phyloP scores from a whole-genome alignment of 2,797 vertebrate genomes.

The Trematomus bernacchii region DNA sequence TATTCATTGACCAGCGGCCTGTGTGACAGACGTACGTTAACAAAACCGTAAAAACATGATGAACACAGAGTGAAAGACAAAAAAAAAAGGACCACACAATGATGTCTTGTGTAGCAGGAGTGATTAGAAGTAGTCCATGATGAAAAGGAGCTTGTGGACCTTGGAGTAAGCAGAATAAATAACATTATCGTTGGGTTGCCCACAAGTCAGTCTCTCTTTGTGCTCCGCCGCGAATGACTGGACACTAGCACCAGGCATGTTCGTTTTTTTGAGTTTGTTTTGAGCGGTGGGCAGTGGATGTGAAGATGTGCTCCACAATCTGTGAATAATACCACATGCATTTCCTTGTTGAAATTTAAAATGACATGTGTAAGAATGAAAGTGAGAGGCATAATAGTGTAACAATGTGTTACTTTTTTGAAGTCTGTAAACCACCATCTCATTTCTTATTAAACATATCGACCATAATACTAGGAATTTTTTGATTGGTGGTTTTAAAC shows the following conservation, averaged over 20 bases:
- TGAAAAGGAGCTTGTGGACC: slow-evolving; percentile 43
- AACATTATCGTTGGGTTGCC: slow-evolving; percentile 66
- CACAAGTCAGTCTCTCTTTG: slow-evolving; percentile 55
- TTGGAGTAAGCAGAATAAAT: slow-evolving; percentile 79
- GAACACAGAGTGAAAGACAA: slow-evolving; percentile 47
- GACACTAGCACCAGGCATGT: slow-evolving; percentile 41
- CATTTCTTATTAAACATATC: slow-evolving; percentile 58
- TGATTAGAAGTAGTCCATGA: slow-evolving; percentile 67
- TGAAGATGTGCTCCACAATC: slow-evolving; percentile 41
- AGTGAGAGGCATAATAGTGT: slow-evolving; percentile 52
- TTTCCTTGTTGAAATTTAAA: slow-evolving; percentile 54
- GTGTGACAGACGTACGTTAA: slow-evolving; percentile 54
- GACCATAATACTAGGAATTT: slow-evolving; percentile 57
- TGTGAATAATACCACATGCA: slow-evolving; percentile 48
- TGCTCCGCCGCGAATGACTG: slow-evolving; percentile 50
- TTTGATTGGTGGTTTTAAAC: slow-evolving; percentile 66
- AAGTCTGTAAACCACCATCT: slow-evolving; percentile 65
- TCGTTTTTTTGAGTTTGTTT: background rate
- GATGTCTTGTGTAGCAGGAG: slow-evolving; percentile 52
- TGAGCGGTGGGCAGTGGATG: slow-evolving; percentile 13
- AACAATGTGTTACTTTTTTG: slow-evolving; percentile 30
- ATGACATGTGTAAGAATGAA: slow-evolving; percentile 8
- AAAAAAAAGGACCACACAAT: slow-evolving; percentile 25
- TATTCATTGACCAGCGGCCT: slow-evolving; percentile 60
- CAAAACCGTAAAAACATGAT: slow-evolving; percentile 71